A percentile compares a stretch with the other conserved stretches of the same genome.
phyloP scores from a whole-genome alignment of 2,888 invertebrate species.

The Baccha elongata region DNA sequence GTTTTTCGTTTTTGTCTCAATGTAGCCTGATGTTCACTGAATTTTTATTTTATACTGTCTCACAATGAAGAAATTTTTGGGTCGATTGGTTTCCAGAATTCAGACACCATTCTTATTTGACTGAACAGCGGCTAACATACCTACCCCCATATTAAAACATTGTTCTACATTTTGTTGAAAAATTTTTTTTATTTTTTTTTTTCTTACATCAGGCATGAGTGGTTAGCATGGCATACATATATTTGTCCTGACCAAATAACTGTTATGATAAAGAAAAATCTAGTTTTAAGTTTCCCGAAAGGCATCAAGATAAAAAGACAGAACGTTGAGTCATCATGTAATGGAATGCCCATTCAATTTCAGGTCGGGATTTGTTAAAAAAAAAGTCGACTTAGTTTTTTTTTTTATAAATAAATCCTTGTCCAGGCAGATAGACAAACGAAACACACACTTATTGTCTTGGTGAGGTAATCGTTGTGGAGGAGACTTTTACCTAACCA shows the following conservation, averaged over 20 bases:
- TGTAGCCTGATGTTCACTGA: no score
- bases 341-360: constrained; percentile 54
- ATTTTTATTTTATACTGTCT: no score
- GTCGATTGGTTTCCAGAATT: constrained; percentile 19
- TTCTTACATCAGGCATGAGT: constrained; percentile 1
- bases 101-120: constrained; percentile 32
- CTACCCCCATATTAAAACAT: constrained; percentile 3
- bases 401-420: constrained; percentile 13
- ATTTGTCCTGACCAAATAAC: constrained; percentile 36
- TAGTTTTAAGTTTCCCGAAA: constrained; percentile 20
- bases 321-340: constrained; percentile 36
- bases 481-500: not conserved
- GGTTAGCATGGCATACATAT: constrained; percentile 3
- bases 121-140: constrained; percentile 14
- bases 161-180: constrained; percentile 12
- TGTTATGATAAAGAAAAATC: constrained; percentile 29
- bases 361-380: constrained; percentile 25
- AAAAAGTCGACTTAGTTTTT: constrained; percentile 10
- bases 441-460: constrained; percentile 50
- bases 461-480: constrained; percentile 21
- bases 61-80: constrained; percentile 21
- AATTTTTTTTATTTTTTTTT: not conserved
- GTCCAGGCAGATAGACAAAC: constrained; percentile 43
- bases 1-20: no score
- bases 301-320: constrained; percentile 17